phyloP scores from a whole-genome alignment of 92 coral and sea anemone genomes.

The Umimayanthus chanpuru region DNA sequence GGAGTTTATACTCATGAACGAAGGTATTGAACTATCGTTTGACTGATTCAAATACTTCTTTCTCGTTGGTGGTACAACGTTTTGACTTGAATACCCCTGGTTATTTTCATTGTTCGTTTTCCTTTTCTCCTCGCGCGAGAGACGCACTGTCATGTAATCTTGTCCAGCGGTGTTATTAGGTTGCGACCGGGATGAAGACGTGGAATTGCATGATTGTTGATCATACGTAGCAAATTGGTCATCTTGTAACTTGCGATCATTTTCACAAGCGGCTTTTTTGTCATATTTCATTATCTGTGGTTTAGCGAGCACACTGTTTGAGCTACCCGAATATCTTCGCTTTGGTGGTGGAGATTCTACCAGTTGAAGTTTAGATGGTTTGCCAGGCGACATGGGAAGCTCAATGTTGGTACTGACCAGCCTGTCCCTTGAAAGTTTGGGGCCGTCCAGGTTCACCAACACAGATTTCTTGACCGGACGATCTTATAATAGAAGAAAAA shows the following conservation, averaged over 20 bases:
- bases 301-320: not conserved
- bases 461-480: slow-evolving; percentile 38
- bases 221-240: not conserved
- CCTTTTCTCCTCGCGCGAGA: not conserved
- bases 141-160: not conserved
- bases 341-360: not conserved
- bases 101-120: not conserved
- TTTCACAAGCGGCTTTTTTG: not conserved
- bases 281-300: not conserved
- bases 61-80: not conserved
- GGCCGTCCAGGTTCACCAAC: slow-evolving; percentile 30
- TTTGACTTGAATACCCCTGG: not conserved
- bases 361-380: slow-evolving; percentile 33
- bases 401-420: not conserved
- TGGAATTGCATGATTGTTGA: not conserved
- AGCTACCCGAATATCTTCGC: not conserved
- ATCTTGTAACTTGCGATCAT: not conserved
- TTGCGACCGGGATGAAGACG: not conserved
- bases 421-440: slow-evolving; percentile 2
- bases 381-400: slow-evolving; percentile 41
- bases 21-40: not conserved
- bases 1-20: not conserved
- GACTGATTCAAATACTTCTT: not conserved
- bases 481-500: slow-evolving; percentile 22
- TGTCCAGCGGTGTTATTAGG: not conserved